Percentiles rank a stretch among this genome's conserved stretches.
These are phyloP conservation scores for Nemotelus pantherinus DNA, from an alignment of 2,888 invertebrate species.

Conservation along the genomic window DNA sequence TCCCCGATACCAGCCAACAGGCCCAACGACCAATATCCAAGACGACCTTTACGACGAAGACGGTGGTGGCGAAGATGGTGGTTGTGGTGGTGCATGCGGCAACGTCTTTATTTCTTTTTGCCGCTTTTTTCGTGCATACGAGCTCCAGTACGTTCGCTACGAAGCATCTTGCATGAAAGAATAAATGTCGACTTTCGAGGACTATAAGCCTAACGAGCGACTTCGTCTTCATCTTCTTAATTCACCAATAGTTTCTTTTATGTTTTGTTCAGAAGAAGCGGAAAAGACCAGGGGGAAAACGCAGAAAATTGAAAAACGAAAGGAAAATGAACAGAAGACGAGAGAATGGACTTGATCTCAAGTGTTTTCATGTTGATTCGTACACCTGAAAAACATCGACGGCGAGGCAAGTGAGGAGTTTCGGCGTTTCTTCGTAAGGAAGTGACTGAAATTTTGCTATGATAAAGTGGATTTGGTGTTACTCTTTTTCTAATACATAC, in stretches of 20 bases:
- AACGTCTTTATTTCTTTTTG: slow-evolving; percentile 12
- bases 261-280: slow-evolving; percentile 1
- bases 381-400: not conserved
- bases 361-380: slow-evolving; percentile 20
- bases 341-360: slow-evolving; percentile 6
- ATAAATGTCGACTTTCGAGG: not conserved
- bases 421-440: not conserved
- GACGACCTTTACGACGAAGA: too few relatives aligned
- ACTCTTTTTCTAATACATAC: not conserved
- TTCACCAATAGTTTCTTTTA: slow-evolving; percentile 4
- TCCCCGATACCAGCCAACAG: not conserved
- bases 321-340: not conserved
- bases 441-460: slow-evolving; percentile 25
- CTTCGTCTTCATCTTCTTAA: slow-evolving; percentile 15
- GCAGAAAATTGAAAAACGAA: not conserved
- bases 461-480: slow-evolving; percentile 28
- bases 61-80: not conserved
- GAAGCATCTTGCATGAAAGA: slow-evolving; percentile 16
- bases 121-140: not conserved
- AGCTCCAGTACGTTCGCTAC: not conserved
- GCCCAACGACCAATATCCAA: not conserved
- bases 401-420: slow-evolving; percentile 14
- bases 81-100: not conserved
- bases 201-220: slow-evolving; percentile 28
- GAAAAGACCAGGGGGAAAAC: too few relatives aligned